A percentile compares a stretch with the other conserved stretches of the same genome.
Conservation (phyloP, 2,113 vertebrate species). For the Oreochromis aureus region DNA sequence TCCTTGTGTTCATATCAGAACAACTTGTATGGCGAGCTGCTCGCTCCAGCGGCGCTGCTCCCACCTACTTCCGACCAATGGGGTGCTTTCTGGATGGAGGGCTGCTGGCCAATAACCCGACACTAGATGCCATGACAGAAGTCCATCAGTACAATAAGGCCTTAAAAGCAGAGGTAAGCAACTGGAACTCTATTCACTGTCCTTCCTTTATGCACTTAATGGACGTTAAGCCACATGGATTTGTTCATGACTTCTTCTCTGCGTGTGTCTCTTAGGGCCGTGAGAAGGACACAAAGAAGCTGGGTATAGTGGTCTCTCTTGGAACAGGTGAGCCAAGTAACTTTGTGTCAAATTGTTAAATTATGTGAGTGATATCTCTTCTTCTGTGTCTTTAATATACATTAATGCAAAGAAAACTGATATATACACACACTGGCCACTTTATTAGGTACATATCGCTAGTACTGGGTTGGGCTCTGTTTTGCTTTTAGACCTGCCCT, state of each 20-base stretch:
- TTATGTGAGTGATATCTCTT: not conserved
- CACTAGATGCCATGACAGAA: conserved; percentile 90
- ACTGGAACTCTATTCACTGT: not conserved
- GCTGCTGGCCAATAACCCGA: conserved; percentile 93
- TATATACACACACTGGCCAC: not conserved
- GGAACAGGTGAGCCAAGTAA: conserved; percentile 77
- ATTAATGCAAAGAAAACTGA: not conserved
- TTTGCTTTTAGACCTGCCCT: not conserved
- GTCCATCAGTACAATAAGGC: conserved; percentile 91
- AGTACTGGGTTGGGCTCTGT: not conserved
- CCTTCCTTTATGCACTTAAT: not conserved
- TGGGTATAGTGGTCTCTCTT: conserved; percentile 87
- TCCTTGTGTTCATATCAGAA: conserved; percentile 65
- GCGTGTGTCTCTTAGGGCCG: conserved; percentile 64
- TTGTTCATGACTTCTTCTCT: not conserved
- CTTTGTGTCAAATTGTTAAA: not conserved
- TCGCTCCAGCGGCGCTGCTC: conserved; percentile 92
- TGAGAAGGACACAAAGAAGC: conserved; percentile 66
- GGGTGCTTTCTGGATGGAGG: conserved; percentile 95
- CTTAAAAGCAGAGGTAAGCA: conserved; percentile 75
- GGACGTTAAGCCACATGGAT: not conserved
- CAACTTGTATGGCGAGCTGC: conserved; percentile 94
- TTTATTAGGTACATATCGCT: too few species aligned
- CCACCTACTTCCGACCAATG: conserved; percentile 92
- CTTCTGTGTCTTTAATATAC: not conserved